Conservation (phyloP, 2,888 invertebrate genomes). For the Lagria hirta region DNA sequence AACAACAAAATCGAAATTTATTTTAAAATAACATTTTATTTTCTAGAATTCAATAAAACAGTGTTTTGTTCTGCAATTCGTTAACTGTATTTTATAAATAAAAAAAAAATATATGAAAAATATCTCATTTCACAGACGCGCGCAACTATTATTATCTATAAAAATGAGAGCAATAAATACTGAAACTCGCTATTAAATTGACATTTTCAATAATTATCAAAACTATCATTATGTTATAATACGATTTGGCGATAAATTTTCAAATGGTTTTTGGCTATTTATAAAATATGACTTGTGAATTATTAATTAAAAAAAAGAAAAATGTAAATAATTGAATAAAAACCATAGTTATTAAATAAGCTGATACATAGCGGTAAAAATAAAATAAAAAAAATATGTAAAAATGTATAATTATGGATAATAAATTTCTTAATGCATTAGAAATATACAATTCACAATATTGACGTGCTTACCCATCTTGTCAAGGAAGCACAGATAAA, state of each 20-base stretch:
- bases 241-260: slow-evolving; percentile 12
- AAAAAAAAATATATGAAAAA: slow-evolving; percentile 21
- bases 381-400: slow-evolving; percentile 9
- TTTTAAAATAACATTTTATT: slow-evolving; percentile 25
- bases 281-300: background rate
- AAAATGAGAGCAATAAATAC: slow-evolving; percentile 16
- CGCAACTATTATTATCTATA: slow-evolving; percentile 10
- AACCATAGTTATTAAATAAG: slow-evolving; percentile 10
- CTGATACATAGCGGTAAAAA: slow-evolving; percentile 14
- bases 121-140: slow-evolving; percentile 6
- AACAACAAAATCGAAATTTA: too few species aligned
- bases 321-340: slow-evolving; percentile 7
- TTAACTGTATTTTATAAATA: slow-evolving; percentile 27
- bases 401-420: slow-evolving; percentile 10
- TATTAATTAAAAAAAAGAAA: too few species aligned
- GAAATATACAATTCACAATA: slow-evolving; percentile 27
- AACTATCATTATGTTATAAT: slow-evolving; percentile 15
- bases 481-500: slow-evolving; percentile 26
- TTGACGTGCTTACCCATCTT: slow-evolving; percentile 19
- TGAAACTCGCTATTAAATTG: slow-evolving; percentile 22
- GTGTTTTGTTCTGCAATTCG: slow-evolving; percentile 21
- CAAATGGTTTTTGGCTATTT: background rate
- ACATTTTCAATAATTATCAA: slow-evolving; percentile 20
- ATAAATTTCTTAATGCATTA: slow-evolving; percentile 16
- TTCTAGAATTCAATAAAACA: slow-evolving; percentile 21